Evolutionary conservation across 2,888 invertebrate species (phyloP).

Genomic region (Monochamus alternatus): DNA sequence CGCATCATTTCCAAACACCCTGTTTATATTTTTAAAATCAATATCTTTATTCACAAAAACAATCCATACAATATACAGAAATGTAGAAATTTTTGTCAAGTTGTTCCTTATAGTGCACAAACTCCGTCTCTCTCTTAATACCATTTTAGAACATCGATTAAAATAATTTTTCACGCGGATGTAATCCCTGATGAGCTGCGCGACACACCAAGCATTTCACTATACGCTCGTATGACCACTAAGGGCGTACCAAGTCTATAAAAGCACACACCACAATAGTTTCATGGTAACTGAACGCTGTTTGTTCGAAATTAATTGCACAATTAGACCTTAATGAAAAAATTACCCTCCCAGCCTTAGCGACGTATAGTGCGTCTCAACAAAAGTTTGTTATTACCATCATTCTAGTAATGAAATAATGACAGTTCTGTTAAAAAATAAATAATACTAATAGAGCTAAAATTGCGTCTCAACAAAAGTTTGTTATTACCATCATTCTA

Average conservation of each 20-base stretch:
- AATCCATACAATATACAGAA: too few relatives aligned
- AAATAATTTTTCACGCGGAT: neutral
- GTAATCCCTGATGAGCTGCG: neutral
- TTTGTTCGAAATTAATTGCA: constrained; percentile 18
- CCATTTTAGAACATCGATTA: neutral
- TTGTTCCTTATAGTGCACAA: too few relatives aligned
- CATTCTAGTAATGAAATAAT: too few relatives aligned
- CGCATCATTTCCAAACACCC: too few relatives aligned
- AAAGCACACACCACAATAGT: constrained; percentile 17
- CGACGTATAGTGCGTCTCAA: neutral
- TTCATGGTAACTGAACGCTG: constrained; percentile 27
- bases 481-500: too few relatives aligned
- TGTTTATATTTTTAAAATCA: too few relatives aligned
- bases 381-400: neutral
- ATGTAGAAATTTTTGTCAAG: too few relatives aligned
- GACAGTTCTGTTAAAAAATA: too few relatives aligned
- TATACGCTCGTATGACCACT: constrained; percentile 22
- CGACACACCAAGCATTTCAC: constrained; percentile 12
- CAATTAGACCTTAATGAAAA: constrained; percentile 34
- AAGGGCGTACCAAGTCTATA: constrained; percentile 19
- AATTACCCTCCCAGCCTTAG: constrained; percentile 9
- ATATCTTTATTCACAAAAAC: too few relatives aligned
- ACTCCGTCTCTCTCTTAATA: too few relatives aligned
- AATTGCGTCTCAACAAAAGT: neutral
- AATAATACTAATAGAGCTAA: too few relatives aligned